Base-by-base conservation (phyloP, 1,140 invertebrate genomes). In the Aphis gossypii region DNA sequence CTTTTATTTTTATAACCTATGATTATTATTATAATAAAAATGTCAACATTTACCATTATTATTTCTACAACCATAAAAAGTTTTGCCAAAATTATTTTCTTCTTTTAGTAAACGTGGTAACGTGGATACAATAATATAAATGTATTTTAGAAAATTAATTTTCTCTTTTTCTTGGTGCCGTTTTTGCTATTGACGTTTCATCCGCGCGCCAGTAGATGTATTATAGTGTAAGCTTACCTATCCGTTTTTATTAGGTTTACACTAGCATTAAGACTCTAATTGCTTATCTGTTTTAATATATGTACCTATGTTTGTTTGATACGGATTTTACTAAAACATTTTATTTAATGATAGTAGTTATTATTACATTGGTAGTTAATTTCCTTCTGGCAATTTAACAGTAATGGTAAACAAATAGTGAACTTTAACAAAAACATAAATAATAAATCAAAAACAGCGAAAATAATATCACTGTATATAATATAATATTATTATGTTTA, bases 1-100 rank as follows among this genome's bases (percentile, higher is more conserved):
- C 60, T 76, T 76, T n/a, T n/a, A n/a, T n/a, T 76, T 76, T 76
- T 76, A 76, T 76, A n/a, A 76, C 14, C 60, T 76, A 76, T 76
- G 60, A 76, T 76, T 76, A 76, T 76, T 76, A 76, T 35, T 76
- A 18, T 76, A 76, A 6, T 14, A 76, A 76, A 76, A 76, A 76
- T 76, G 60, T 76, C 60, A 76, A 76, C 60, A 76, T 76, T 76
- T 76, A 76, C 60, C n/a, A 20, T n/a, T n/a, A 9, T 30, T 60
- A 60, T 60, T 60, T 60, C 8, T 30, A 60, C 25, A 60, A 11
- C 25, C 23, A 60, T 30, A 25, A 68, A n/a, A 18, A 76, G 14
- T n/a, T n/a, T 14, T 76, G n/a, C 1, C 11, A 20, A n/a, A 76
- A 18, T 20, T 4, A n/a, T n/a, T n/a, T 60, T 30, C 4, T 76